phyloP scores from a whole-genome alignment of 2,888 invertebrate genomes.

The Helicoverpa assulta region DNA sequence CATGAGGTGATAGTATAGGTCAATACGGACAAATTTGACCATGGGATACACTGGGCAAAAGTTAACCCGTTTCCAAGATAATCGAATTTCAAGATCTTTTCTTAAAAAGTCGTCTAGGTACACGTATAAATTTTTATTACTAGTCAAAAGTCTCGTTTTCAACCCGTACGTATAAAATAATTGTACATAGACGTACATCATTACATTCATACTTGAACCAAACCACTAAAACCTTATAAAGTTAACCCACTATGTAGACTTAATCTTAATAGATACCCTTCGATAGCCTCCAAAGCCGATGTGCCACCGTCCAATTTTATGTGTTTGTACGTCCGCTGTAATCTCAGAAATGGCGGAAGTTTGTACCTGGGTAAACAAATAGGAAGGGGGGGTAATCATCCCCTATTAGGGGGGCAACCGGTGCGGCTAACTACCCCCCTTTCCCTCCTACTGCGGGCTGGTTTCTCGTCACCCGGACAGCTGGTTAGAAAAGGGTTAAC shows the following conservation, averaged over 20 bases:
- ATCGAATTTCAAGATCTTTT: too few species aligned
- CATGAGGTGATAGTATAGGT: too few species aligned
- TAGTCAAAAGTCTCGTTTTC: too few species aligned
- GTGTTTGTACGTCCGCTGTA: slow-evolving; percentile 30
- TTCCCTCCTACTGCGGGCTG: background rate
- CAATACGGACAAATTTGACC: too few species aligned
- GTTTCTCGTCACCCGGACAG: background rate
- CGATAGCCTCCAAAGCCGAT: slow-evolving; percentile 20
- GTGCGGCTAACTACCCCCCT: slow-evolving; percentile 22
- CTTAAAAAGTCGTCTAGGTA: too few species aligned
- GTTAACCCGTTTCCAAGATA: too few species aligned
- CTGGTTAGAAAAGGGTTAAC: background rate
- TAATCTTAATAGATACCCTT: slow-evolving; percentile 33
- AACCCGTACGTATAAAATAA: too few species aligned
- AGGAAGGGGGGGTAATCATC: slow-evolving; percentile 11
- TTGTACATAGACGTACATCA: too few species aligned
- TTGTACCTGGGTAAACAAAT: slow-evolving; percentile 44
- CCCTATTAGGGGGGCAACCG: slow-evolving; percentile 1
- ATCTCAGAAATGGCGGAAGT: slow-evolving; percentile 35
- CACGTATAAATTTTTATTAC: too few species aligned
- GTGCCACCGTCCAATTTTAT: slow-evolving; percentile 29
- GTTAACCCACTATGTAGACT: slow-evolving; percentile 12
- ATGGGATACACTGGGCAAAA: too few species aligned
- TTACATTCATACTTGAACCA: background rate
- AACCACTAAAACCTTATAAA: slow-evolving; percentile 9